Percentiles rank a stretch among this genome's conserved stretches.
phyloP scores from a whole-genome alignment of 2,888 invertebrate genomes.

The Nebria brevicollis region DNA sequence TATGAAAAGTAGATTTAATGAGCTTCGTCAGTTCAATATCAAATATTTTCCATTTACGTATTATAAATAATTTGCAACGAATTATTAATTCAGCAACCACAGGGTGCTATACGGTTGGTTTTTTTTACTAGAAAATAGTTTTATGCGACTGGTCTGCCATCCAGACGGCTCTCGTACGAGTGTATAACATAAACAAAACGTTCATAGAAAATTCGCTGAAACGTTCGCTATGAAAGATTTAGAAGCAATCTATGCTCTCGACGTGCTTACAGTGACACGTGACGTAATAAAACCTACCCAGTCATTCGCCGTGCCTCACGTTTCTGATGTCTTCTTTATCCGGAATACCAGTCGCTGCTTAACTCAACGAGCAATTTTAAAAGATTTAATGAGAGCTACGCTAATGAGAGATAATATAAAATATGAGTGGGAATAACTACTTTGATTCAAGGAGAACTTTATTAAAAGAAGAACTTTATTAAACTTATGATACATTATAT shows the following conservation, averaged over 20 bases:
- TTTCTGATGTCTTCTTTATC: background rate
- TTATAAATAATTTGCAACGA: background rate
- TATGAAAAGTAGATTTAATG: background rate
- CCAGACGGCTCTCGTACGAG: background rate
- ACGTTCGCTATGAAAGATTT: background rate
- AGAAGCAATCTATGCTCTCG: background rate
- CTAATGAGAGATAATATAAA: too few species aligned
- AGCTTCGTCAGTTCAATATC: background rate
- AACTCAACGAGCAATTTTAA: too few species aligned
- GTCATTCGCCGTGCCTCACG: background rate
- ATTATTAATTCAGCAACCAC: background rate
- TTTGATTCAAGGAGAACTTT: too few species aligned
- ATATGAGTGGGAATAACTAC: too few species aligned
- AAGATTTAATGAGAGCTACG: too few species aligned
- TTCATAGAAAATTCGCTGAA: constrained; percentile 1
- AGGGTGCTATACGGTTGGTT: background rate
- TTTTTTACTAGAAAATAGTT: background rate
- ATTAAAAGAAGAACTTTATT: too few species aligned
- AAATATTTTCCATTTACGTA: background rate
- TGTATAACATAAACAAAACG: background rate
- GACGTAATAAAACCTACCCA: background rate
- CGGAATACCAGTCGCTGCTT: too few species aligned
- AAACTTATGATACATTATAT: too few species aligned
- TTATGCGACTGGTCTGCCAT: background rate
- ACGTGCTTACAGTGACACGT: background rate